Evolutionary conservation across 2,113 vertebrate species (phyloP).

Genomic region (Excalfactoria chinensis): DNA sequence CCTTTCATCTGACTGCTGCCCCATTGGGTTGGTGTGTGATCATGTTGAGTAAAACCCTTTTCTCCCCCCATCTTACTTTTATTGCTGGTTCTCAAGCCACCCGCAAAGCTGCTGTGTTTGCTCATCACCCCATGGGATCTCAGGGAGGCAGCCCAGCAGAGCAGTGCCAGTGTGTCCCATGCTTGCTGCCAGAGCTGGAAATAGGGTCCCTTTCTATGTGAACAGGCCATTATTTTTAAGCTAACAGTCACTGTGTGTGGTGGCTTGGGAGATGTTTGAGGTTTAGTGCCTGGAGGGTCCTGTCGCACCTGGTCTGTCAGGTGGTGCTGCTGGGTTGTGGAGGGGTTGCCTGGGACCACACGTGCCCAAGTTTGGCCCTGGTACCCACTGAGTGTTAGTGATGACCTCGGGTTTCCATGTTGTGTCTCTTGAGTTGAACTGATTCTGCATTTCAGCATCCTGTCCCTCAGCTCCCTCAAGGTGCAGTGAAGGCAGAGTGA

Average conservation of each 20-base stretch:
- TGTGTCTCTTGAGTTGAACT: background rate
- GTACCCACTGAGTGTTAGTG: background rate
- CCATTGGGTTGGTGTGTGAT: background rate
- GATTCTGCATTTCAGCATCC: background rate
- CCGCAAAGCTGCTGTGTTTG: rapidly evolving
- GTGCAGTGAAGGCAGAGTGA: background rate
- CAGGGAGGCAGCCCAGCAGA: rapidly evolving
- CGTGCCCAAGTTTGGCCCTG: rapidly evolving
- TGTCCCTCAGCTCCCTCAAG: background rate
- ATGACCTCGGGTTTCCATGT: slow-evolving; percentile 30
- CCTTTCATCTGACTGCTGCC: background rate
- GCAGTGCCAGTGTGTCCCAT: background rate
- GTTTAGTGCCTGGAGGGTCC: background rate
- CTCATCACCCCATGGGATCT: background rate
- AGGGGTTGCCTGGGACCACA: background rate
- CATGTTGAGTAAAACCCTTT: rapidly evolving
- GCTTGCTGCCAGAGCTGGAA: background rate
- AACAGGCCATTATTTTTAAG: background rate
- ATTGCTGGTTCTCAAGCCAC: background rate
- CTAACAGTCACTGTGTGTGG: rapidly evolving
- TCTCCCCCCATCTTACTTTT: background rate
- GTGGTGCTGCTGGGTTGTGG: background rate
- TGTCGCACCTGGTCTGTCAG: background rate
- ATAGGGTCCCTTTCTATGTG: background rate
- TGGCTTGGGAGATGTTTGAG: background rate